A percentile compares a stretch with the other conserved stretches of the same genome.
These are phyloP conservation scores for Corbicula japonica DNA, from an alignment of 2,888 invertebrate species.

Conservation along the genomic window DNA sequence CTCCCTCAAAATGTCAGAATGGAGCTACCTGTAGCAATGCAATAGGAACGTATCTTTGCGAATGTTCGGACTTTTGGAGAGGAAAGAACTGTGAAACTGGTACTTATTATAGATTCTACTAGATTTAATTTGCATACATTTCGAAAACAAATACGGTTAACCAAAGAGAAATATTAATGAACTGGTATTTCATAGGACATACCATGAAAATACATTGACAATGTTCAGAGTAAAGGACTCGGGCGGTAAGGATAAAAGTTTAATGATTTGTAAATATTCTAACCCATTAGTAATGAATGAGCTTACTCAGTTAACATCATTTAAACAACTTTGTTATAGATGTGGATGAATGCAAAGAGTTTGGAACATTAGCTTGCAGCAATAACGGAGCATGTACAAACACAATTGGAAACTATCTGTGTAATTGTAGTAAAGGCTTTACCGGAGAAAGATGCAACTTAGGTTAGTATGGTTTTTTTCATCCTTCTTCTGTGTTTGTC, in stretches of 20 bases:
- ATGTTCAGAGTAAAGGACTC: not conserved
- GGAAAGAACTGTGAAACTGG: constrained; percentile 1
- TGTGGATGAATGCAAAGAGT: constrained; percentile 38
- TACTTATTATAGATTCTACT: not conserved
- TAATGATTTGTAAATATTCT: not conserved
- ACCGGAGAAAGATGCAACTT: constrained; percentile 33
- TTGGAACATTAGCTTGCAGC: constrained; percentile 11
- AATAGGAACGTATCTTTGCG: constrained; percentile 27
- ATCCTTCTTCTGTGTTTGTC: not conserved
- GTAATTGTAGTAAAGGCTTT: constrained; percentile 16
- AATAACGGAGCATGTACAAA: constrained; percentile 39
- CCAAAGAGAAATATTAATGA: too few species aligned
- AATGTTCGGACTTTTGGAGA: constrained; percentile 19
- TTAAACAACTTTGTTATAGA: constrained; percentile 8
- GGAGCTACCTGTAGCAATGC: constrained; percentile 40
- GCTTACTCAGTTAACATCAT: not conserved
- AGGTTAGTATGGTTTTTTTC: constrained; percentile 11
- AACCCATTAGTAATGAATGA: not conserved
- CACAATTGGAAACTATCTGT: constrained; percentile 32
- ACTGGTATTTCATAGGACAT: too few species aligned
- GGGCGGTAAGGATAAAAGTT: not conserved
- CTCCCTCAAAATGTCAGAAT: constrained; percentile 29
- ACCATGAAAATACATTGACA: not conserved
- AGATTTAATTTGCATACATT: too few species aligned
- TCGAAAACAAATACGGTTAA: too few species aligned